Conservation (phyloP, 2,888 invertebrate genomes). For the Caenorhabditis panamensis region DNA sequence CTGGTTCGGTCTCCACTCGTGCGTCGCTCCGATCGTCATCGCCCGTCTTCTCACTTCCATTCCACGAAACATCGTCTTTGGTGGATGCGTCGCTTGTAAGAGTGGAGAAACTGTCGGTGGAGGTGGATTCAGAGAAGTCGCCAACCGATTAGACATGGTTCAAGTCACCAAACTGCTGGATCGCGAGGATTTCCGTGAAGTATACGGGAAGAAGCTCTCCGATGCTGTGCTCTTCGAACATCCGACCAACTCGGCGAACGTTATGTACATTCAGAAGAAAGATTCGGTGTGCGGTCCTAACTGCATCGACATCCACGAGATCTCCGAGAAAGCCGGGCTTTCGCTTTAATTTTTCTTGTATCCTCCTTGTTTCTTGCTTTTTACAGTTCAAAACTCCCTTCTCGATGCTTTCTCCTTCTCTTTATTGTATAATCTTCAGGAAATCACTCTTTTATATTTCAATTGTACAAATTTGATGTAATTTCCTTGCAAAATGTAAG, state of each 20-base stretch:
- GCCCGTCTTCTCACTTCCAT: conserved; percentile 43
- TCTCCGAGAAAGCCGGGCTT: conserved; percentile 58
- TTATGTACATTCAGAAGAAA: conserved; percentile 61
- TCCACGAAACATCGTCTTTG: conserved; percentile 46
- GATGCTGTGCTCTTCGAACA: conserved; percentile 57
- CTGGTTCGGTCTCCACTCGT: conserved; percentile 61
- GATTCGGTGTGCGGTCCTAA: conserved; percentile 59
- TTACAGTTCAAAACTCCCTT: neutral
- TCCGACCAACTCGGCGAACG: conserved; percentile 27
- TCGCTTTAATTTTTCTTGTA: conserved; percentile 23
- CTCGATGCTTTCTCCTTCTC: no score
- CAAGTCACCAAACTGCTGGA: conserved; percentile 50
- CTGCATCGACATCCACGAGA: conserved; percentile 58
- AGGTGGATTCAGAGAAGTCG: conserved; percentile 59
- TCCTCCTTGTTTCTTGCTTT: neutral
- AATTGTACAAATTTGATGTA: no score
- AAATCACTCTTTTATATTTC: no score
- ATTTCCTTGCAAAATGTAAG: no score
- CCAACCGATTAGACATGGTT: conserved; percentile 43
- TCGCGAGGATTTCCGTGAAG: conserved; percentile 37
- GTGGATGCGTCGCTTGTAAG: conserved; percentile 59
- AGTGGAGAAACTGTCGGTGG: conserved; percentile 49
- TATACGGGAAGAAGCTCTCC: conserved; percentile 30
- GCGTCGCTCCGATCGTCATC: conserved; percentile 60
- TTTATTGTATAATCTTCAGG: no score